Evolutionary conservation across 2,888 invertebrate species (phyloP).

Genomic region (Lithophane semibrunnea): DNA sequence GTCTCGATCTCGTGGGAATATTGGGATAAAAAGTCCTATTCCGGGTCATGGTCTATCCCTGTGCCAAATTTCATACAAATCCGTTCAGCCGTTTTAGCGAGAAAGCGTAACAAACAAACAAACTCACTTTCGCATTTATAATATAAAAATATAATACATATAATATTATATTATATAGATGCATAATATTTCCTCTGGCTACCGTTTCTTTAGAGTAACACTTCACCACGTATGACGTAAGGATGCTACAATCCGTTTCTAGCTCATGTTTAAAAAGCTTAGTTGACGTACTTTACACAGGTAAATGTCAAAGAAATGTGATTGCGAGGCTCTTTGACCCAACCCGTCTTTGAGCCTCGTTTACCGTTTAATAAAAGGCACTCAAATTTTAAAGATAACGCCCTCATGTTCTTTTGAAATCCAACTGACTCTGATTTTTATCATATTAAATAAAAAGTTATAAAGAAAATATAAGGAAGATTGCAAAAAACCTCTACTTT

Average conservation of each 20-base stretch:
- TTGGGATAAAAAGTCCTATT: too few relatives aligned
- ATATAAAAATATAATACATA: too few relatives aligned
- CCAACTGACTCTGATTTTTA: not conserved
- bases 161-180: not conserved
- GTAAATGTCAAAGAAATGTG: slow-evolving; percentile 28
- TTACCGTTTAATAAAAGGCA: slow-evolving; percentile 28
- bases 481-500: not conserved
- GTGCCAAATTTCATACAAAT: too few relatives aligned
- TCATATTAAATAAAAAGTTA: not conserved
- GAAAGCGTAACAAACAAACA: too few relatives aligned
- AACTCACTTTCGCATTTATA: too few relatives aligned
- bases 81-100: too few relatives aligned
- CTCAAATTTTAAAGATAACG: slow-evolving; percentile 40
- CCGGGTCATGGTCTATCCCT: too few relatives aligned
- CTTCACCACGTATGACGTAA: not conserved
- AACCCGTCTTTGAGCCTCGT: slow-evolving; percentile 33
- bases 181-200: not conserved
- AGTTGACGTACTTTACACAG: not conserved
- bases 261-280: slow-evolving; percentile 4
- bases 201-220: not conserved
- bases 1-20: too few relatives aligned
- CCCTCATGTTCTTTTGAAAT: slow-evolving; percentile 36
- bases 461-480: not conserved
- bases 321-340: slow-evolving; percentile 36
- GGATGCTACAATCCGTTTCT: not conserved